Conservation (phyloP, 2,888 invertebrate species). For the Gnatocerus cornutus region DNA sequence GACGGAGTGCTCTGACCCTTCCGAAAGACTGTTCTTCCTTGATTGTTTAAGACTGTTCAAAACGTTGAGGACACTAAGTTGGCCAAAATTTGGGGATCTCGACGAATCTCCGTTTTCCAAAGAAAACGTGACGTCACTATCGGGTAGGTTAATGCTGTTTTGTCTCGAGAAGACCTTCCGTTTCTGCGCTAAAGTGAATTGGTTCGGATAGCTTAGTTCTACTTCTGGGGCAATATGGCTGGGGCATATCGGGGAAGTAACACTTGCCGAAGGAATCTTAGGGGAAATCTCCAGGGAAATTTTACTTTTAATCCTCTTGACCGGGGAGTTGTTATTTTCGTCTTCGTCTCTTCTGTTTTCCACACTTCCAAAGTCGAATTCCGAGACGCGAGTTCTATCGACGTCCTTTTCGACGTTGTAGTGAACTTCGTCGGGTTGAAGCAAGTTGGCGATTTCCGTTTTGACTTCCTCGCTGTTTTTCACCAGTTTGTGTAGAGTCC, state of each 20-base stretch:
- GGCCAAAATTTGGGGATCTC: slow-evolving; percentile 36
- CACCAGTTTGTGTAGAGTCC: slow-evolving; percentile 18
- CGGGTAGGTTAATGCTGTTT: slow-evolving; percentile 45
- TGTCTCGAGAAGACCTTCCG: slow-evolving; percentile 53
- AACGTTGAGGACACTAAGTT: slow-evolving; percentile 53
- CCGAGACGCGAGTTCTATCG: not conserved
- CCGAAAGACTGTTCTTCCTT: slow-evolving; percentile 24
- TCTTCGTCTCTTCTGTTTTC: slow-evolving; percentile 29
- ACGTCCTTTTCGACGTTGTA: slow-evolving; percentile 3
- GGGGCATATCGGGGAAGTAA: slow-evolving; percentile 64
- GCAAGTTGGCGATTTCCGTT: slow-evolving; percentile 22
- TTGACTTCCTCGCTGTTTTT: slow-evolving; percentile 16
- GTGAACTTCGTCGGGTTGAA: slow-evolving; percentile 21
- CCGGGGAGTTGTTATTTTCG: slow-evolving; percentile 24
- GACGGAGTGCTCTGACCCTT: slow-evolving; percentile 38
- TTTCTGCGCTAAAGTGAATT: slow-evolving; percentile 54
- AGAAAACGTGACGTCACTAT: slow-evolving; percentile 51
- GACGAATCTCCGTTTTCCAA: slow-evolving; percentile 47
- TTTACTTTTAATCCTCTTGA: slow-evolving; percentile 13
- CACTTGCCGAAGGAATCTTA: not conserved
- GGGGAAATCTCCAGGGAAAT: slow-evolving; percentile 25
- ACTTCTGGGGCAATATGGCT: slow-evolving; percentile 64
- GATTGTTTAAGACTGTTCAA: slow-evolving; percentile 51
- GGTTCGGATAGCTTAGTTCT: slow-evolving; percentile 37
- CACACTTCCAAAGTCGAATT: slow-evolving; percentile 11